Conservation (phyloP, 2,113 vertebrate species). For the Dascyllus trimaculatus region DNA sequence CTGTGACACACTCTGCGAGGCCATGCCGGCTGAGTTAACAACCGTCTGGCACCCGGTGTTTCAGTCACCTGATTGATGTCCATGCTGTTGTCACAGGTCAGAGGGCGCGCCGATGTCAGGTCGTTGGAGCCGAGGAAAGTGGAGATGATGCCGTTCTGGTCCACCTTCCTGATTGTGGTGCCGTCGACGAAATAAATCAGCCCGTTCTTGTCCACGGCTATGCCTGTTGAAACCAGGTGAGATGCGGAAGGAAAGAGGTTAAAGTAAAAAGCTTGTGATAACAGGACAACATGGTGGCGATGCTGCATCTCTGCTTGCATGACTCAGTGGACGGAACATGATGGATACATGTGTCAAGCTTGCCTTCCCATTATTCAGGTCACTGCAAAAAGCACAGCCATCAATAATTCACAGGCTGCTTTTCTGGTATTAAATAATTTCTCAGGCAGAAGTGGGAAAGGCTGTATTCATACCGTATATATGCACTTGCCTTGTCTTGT, state of each 20-base stretch:
- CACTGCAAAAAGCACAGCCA: constrained; percentile 85
- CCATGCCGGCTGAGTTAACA: background rate
- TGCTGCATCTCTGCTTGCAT: constrained; percentile 64
- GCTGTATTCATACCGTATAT: constrained; percentile 76
- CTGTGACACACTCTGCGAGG: constrained; percentile 23
- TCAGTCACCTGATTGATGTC: constrained; percentile 94
- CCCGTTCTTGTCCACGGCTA: constrained; percentile 95
- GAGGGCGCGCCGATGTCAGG: constrained; percentile 93
- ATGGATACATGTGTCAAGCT: constrained; percentile 84
- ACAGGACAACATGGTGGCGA: constrained; percentile 56
- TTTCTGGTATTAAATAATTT: constrained; percentile 85
- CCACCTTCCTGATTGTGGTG: constrained; percentile 97
- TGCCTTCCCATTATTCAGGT: constrained; percentile 87
- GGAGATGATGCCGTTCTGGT: constrained; percentile 96
- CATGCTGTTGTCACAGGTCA: constrained; percentile 97
- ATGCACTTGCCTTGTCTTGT: constrained; percentile 59
- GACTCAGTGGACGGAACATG: constrained; percentile 78
- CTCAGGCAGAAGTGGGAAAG: constrained; percentile 82
- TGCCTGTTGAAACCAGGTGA: constrained; percentile 84
- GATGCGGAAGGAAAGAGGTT: background rate
- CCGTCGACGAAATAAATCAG: constrained; percentile 98
- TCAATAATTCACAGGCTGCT: constrained; percentile 84
- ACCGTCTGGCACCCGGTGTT: background rate
- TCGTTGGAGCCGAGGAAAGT: constrained; percentile 97
- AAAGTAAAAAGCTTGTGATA: constrained; percentile 34